A percentile compares a stretch with the other conserved stretches of the same genome.
Evolutionary conservation across 2,888 invertebrate species (phyloP).

Genomic region (Drosophila borealis): DNA sequence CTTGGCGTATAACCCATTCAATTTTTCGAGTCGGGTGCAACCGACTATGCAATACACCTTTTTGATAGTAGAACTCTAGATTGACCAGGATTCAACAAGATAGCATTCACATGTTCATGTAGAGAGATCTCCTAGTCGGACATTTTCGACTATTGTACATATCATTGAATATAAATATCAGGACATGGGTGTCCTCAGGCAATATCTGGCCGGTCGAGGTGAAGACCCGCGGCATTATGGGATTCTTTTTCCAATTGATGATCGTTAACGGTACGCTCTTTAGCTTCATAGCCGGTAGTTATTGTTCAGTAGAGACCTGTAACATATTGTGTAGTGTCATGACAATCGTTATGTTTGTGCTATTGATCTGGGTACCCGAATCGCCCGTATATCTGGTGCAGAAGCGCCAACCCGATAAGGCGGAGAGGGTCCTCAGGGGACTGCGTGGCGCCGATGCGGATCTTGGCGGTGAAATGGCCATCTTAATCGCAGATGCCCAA

Average conservation of each 20-base stretch:
- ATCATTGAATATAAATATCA: too few species aligned
- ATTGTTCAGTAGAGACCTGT: constrained; percentile 12
- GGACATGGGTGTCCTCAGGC: constrained; percentile 28
- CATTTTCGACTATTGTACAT: too few species aligned
- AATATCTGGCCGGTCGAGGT: constrained; percentile 85
- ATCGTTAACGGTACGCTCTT: constrained; percentile 92
- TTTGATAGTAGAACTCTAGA: too few species aligned
- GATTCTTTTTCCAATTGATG: constrained; percentile 93
- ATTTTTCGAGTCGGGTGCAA: too few species aligned
- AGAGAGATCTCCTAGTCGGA: too few species aligned
- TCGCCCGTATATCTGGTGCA: constrained; percentile 89
- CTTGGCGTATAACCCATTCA: too few species aligned
- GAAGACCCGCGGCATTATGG: constrained; percentile 91
- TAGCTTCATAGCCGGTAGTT: constrained; percentile 87
- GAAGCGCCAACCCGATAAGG: constrained; percentile 87
- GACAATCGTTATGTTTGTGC: constrained; percentile 88
- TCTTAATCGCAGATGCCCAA: not conserved
- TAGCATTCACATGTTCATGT: too few species aligned
- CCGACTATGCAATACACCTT: too few species aligned
- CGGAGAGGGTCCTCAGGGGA: constrained; percentile 88
- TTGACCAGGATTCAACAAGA: too few species aligned
- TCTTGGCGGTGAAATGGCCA: not conserved
- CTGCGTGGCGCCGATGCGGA: constrained; percentile 87
- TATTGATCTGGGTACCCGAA: constrained; percentile 92
- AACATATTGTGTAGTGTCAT: constrained; percentile 58